Evolutionary conservation across 2,888 invertebrate genomes (phyloP), one percentile per base, ranked within the genome.

Genomic region (Amiota minor): DNA sequence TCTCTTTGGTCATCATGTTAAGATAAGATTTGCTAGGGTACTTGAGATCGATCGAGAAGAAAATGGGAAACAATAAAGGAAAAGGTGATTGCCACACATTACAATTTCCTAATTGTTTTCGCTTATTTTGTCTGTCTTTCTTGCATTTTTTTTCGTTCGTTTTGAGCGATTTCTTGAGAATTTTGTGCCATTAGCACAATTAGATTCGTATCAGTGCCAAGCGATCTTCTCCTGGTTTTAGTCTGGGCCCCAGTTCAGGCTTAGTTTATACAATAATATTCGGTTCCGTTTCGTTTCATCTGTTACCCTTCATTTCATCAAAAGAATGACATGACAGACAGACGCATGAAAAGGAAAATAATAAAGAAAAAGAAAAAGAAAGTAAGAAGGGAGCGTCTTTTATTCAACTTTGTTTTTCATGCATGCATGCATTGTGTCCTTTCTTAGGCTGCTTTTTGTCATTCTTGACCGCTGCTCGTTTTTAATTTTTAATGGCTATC

Each of bases 401-500:
- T 59, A 56, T 64, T 23, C 50, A 65, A 6, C 3, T 6, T 6
- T 8, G 6, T 35, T 35, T 35, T 35, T 35, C 35, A 35, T 35
- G 23, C 23, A 23, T 23, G 1, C 1, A 23, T 35, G 35, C 35
- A 35, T 35, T 35, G 35, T 69, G 70, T 72, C 72, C 71, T 77
- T 70, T 70, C 71, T 72, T 65, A 68, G 35, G 35, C 35, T 6
- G 35, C 35, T 35, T 35, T 35, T 35, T 35, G 35, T 35, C 47
- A 16, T 74, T 74, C 72, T 73, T 77, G 78, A 77, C 79, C 81
- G 65, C 80, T 79, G 86, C 84, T 85, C 81, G 82, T 80, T 80
- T 78, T 82, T 86, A 84, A 78, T 77, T 85, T 87, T 87, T 86
- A 87, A 86, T 87, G 80, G 35, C 80, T 81, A 85, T 78, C 87